Evolutionary conservation across 2,888 invertebrate species (phyloP).

Genomic region (Laothoe populi): DNA sequence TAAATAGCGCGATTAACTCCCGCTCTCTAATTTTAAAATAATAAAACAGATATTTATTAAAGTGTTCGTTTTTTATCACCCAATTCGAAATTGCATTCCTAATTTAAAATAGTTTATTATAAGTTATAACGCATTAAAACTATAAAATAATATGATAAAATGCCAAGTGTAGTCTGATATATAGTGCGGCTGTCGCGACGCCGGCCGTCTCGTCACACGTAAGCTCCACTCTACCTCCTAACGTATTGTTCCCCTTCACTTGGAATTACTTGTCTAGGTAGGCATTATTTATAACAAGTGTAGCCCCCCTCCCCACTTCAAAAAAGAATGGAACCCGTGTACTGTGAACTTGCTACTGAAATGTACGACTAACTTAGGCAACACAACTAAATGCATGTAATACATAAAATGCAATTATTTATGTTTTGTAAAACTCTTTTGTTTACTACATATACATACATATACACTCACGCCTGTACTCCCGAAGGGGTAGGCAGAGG

Average conservation of each 20-base stretch:
- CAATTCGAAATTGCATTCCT: too few species aligned
- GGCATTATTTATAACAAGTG: conserved; percentile 28
- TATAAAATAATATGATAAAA: neutral
- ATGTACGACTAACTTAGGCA: neutral
- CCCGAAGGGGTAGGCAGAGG: too few species aligned
- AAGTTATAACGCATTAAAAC: neutral
- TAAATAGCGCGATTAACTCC: too few species aligned
- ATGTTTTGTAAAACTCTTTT: too few species aligned
- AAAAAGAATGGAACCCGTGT: conserved; percentile 46
- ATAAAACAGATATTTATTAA: too few species aligned
- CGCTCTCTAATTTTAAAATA: too few species aligned
- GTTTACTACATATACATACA: neutral
- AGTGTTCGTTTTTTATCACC: too few species aligned
- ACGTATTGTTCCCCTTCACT: conserved; percentile 56
- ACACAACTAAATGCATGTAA: conserved; percentile 2
- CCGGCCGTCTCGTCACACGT: conserved; percentile 34
- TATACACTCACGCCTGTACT: too few species aligned
- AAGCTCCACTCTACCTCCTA: conserved; percentile 53
- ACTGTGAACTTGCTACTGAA: conserved; percentile 12
- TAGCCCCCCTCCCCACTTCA: conserved; percentile 58
- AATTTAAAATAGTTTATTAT: too few species aligned
- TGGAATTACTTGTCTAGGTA: conserved; percentile 48
- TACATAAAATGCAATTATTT: neutral
- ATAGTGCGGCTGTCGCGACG: neutral
- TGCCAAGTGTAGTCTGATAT: neutral